Evolutionary conservation across 2,113 vertebrate genomes (phyloP), one percentile per base, ranked within the genome.

Genomic region (Loxodonta africana): DNA sequence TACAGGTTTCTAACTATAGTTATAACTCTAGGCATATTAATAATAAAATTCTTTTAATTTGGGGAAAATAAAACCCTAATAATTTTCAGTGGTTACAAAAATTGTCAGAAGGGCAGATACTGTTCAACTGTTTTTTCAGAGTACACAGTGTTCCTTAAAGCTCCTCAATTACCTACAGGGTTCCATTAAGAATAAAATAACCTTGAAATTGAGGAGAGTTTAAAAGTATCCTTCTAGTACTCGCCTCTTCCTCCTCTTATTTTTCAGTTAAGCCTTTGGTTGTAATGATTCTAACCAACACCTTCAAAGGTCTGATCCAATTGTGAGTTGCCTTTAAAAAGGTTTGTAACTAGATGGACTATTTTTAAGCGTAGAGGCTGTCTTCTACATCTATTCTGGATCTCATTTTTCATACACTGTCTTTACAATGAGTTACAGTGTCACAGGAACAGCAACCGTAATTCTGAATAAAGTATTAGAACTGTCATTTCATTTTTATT

Each of bases 261-360:
- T 94, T 94, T 91, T 76, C 71, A 92, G n/a, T 30, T 90, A 85
- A 84, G 78, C 65, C 60, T 97, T 85, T 94, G 78, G 44, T 63
- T 73, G 86, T 6, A 96, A 73, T 83, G 93, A 95, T 80, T 97
- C 95, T n/a, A 98, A 91, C 44, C 83, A 78, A 87, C 18, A 94
- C 33, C 7, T 96, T 95, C 48, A 95, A 93, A 98, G 78, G 62
- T 90, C 95, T 86, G 30, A 51, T 41, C 51, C 92, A 94, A 95
- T 69, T 96, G 67, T 83, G 80, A 97, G 88, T 53, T 76, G 92
- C 63, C 63, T 96, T n/a, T 94, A 48, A 91, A 95, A 95, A 96
- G 20, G 4, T 88, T 82, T 93, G 78, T 1, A 83, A 65, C 0
- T 4, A 95, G 77, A 94, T 12, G 12, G 89, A 86, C 33, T 86